A percentile compares a stretch with the other conserved stretches of the same genome.
Conservation (phyloP, 2,888 invertebrate species). For the Rhagophthalmus giganteus region DNA sequence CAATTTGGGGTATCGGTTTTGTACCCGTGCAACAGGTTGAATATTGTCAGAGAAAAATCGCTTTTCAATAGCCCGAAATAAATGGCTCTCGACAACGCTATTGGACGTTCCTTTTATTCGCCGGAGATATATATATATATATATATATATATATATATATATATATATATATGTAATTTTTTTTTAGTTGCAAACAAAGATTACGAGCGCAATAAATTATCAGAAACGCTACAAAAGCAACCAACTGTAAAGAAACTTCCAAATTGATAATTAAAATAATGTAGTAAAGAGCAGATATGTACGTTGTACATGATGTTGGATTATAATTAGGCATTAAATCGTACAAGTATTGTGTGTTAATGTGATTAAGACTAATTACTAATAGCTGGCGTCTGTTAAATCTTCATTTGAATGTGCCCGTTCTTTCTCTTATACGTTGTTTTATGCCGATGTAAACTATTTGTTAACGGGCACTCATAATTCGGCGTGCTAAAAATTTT, state of each 20-base stretch:
- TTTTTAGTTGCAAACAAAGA: too few species aligned
- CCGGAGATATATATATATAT: too few species aligned
- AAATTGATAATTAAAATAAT: conserved; percentile 26
- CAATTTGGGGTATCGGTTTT: conserved; percentile 24
- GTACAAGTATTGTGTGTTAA: conserved; percentile 23
- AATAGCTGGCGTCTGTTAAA: conserved; percentile 3
- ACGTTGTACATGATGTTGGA: conserved; percentile 14
- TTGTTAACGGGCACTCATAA: too few species aligned
- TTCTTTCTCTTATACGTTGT: too few species aligned
- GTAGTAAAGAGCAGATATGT: conserved; percentile 11
- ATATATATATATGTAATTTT: too few species aligned
- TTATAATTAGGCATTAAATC: conserved; percentile 19
- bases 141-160: too few species aligned
- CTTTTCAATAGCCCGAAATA: conserved; percentile 28
- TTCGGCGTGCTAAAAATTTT: too few species aligned
- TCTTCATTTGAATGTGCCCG: conserved; percentile 1
- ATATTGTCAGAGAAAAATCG: conserved; percentile 31
- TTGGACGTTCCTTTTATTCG: too few species aligned
- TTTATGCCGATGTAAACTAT: too few species aligned
- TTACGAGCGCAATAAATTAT: too few species aligned
- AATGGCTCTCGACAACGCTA: conserved; percentile 11
- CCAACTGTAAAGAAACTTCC: conserved; percentile 11
- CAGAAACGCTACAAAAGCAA: too few species aligned
- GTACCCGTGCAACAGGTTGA: conserved; percentile 26
- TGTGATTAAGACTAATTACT: conserved; percentile 9